phyloP scores from a whole-genome alignment of 2,797 vertebrate species.

The Microctenopoma stevenorrisi region DNA sequence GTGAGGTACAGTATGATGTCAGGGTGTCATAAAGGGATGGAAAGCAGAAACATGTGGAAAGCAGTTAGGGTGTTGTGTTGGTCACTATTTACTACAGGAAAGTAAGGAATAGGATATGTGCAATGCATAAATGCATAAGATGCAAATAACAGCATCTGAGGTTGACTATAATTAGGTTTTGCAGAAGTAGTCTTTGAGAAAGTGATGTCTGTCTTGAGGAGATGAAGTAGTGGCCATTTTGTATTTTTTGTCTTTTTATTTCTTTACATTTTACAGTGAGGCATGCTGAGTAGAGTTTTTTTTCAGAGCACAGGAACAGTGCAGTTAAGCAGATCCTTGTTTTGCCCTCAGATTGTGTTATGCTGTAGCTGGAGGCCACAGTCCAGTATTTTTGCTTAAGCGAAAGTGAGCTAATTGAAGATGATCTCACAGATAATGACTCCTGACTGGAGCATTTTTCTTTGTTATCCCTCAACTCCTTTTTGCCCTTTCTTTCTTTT shows the following conservation, averaged over 20 bases:
- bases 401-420: slow-evolving; percentile 65
- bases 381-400: slow-evolving; percentile 48
- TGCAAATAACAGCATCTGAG: background rate
- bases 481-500: slow-evolving; percentile 11
- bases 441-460: slow-evolving; percentile 54
- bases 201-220: slow-evolving; percentile 28
- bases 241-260: background rate
- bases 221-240: slow-evolving; percentile 45
- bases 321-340: slow-evolving; percentile 8
- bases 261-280: background rate
- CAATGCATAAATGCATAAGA: too few species aligned
- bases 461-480: slow-evolving; percentile 36
- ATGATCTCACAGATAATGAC: slow-evolving; percentile 67
- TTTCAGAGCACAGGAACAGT: slow-evolving; percentile 20
- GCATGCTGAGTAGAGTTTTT: background rate
- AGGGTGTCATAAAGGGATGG: too few species aligned
- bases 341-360: background rate
- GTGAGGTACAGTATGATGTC: background rate
- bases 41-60: too few species aligned
- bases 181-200: slow-evolving; percentile 15
- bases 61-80: too few species aligned
- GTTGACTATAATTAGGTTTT: background rate
- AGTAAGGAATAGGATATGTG: too few species aligned
- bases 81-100: too few species aligned
- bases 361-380: slow-evolving; percentile 10